phyloP scores from a whole-genome alignment of 2,113 vertebrate genomes.

The Spheniscus mendiculus region DNA sequence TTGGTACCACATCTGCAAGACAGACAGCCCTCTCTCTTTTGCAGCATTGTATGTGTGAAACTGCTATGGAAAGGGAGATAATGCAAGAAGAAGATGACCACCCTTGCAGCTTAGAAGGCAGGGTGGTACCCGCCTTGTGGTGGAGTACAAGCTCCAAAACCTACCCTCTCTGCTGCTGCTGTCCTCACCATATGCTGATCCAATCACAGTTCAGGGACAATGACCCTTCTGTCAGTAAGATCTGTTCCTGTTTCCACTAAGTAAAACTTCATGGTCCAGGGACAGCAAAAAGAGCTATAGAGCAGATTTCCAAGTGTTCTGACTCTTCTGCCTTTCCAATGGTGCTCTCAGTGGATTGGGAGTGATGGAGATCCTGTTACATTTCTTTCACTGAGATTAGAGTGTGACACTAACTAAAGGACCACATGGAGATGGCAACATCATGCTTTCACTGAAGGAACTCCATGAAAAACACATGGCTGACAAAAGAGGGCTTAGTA shows the following conservation, averaged over 20 bases:
- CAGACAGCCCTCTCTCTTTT: background rate
- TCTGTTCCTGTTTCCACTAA: background rate
- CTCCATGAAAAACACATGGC: background rate
- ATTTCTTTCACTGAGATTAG: background rate
- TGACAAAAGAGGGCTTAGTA: background rate
- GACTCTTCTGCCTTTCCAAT: background rate
- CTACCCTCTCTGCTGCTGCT: background rate
- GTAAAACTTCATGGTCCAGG: background rate
- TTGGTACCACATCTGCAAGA: background rate
- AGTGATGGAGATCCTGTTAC: background rate
- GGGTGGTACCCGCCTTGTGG: rapidly evolving
- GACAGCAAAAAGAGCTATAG: background rate
- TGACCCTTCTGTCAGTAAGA: background rate
- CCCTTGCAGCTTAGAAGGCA: background rate
- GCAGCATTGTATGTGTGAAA: background rate
- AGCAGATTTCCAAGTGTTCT: background rate
- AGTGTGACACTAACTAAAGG: background rate
- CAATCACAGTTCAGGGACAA: background rate
- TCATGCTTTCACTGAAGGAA: background rate
- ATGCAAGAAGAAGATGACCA: background rate
- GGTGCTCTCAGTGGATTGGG: background rate
- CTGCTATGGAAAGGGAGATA: background rate
- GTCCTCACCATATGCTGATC: background rate
- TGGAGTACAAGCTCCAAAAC: background rate
- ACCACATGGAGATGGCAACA: background rate